Conservation (phyloP, 2,888 invertebrate species). For the Vanessa cardui region DNA sequence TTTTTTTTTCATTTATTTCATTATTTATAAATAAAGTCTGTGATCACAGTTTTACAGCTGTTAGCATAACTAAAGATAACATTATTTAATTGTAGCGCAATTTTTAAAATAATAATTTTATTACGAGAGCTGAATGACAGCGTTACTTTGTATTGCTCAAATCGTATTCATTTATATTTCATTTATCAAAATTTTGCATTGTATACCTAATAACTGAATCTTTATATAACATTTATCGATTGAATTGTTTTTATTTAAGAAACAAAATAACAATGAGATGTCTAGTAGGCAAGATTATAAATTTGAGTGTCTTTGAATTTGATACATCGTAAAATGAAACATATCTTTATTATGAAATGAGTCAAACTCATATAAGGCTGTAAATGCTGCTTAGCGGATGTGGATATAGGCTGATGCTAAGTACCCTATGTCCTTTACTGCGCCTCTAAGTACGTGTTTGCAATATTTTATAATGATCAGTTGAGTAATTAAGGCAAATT, state of each 20-base stretch:
- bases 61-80: no score
- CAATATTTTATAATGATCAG: no score
- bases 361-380: slow-evolving; percentile 3
- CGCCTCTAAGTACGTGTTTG: no score
- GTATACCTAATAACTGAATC: no score
- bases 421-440: no score
- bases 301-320: not conserved
- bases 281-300: not conserved
- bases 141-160: not conserved
- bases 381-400: no score
- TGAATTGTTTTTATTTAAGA: not conserved
- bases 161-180: no score
- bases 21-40: not conserved
- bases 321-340: not conserved
- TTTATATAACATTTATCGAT: no score
- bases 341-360: not conserved
- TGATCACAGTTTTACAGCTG: not conserved
- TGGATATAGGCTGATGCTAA: no score
- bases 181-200: no score
- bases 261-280: not conserved
- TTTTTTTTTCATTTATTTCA: no score
- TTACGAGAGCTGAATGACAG: slow-evolving; percentile 1
- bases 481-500: no score
- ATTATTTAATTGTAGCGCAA: not conserved
- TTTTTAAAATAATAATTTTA: not conserved